Evolutionary conservation across 2,113 vertebrate species (phyloP).

Genomic region (Nycticorax nycticorax): DNA sequence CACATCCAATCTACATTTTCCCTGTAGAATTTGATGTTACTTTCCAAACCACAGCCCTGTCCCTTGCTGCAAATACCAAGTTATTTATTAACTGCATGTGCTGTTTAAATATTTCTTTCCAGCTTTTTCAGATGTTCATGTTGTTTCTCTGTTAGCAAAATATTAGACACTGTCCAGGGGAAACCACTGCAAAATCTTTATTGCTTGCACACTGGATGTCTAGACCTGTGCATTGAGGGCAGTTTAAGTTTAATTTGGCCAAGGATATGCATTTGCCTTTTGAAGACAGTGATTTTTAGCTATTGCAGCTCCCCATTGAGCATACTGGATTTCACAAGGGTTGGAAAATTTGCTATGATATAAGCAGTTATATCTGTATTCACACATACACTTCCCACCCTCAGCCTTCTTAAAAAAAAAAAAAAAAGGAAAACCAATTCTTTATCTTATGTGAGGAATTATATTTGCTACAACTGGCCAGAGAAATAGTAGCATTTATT

Average conservation of each 20-base stretch:
- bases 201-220: background rate
- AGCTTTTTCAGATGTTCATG: background rate
- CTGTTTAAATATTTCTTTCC: background rate
- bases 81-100: background rate
- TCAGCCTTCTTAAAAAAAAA: background rate
- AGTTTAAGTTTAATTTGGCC: background rate
- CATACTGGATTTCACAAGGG: background rate
- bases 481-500: background rate
- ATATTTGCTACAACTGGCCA: background rate
- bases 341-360: background rate
- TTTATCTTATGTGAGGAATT: background rate
- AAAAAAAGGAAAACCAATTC: background rate
- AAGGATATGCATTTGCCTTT: background rate
- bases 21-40: background rate
- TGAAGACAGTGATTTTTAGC: background rate
- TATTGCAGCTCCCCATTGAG: background rate
- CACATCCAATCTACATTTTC: background rate
- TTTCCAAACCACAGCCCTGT: background rate
- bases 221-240: background rate
- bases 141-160: slow-evolving; percentile 27
- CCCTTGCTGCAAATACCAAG: background rate
- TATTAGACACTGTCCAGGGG: background rate
- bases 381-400: background rate
- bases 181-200: background rate
- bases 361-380: background rate